phyloP scores from a whole-genome alignment of 2,113 vertebrate species.

The Dolichallabes microphthalmus region DNA sequence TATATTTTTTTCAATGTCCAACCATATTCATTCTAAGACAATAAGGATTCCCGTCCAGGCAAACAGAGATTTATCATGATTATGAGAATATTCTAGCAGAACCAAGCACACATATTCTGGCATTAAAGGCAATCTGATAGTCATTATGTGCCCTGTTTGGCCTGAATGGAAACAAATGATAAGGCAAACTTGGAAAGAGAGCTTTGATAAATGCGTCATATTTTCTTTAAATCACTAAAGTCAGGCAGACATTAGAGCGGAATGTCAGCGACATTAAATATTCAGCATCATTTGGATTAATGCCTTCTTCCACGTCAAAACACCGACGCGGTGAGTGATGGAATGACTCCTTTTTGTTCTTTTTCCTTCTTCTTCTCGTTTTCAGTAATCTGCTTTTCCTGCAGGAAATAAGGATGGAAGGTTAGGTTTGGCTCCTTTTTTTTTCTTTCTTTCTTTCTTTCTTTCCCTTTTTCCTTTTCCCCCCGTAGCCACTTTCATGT shows the following conservation, averaged over 20 bases:
- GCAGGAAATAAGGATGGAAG: background rate
- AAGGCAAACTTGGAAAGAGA: slow-evolving; percentile 21
- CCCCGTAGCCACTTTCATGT: background rate
- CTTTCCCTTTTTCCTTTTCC: too few relatives aligned
- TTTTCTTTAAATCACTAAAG: slow-evolving; percentile 53
- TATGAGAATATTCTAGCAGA: background rate
- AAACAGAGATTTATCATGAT: background rate
- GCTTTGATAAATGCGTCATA: slow-evolving; percentile 52
- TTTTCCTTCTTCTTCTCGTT: background rate
- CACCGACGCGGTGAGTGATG: slow-evolving; percentile 38
- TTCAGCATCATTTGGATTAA: slow-evolving; percentile 52
- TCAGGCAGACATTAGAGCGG: slow-evolving; percentile 51
- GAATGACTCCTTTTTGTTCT: slow-evolving; percentile 39
- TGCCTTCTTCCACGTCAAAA: slow-evolving; percentile 47
- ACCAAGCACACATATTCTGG: background rate
- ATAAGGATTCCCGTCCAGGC: background rate
- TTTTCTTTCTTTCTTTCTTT: too few relatives aligned
- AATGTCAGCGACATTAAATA: slow-evolving; percentile 57
- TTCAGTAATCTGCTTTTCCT: background rate
- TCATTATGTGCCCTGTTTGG: slow-evolving; percentile 46
- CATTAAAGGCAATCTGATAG: slow-evolving; percentile 22
- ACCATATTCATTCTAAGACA: background rate
- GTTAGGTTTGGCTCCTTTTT: background rate
- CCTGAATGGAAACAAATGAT: slow-evolving; percentile 50
- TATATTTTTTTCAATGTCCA: slow-evolving; percentile 41